phyloP scores from a whole-genome alignment of 2,113 vertebrate genomes.

The Catharus fuscescens region DNA sequence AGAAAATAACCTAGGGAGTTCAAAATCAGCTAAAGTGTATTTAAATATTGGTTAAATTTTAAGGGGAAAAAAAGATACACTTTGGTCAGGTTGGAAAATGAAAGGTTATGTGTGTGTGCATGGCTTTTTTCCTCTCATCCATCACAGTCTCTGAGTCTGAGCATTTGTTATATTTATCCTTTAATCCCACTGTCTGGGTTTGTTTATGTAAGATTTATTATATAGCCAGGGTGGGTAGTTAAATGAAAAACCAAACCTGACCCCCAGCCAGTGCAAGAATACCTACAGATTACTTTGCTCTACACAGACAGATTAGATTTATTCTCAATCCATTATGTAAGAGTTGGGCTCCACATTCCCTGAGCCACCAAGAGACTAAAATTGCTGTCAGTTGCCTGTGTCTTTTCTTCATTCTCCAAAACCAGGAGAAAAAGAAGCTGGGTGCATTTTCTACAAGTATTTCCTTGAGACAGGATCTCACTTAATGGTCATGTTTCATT shows the following conservation, averaged over 20 bases:
- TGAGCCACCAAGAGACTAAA: background rate
- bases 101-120: background rate
- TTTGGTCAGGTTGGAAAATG: background rate
- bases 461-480: background rate
- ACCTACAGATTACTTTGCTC: background rate
- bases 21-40: background rate
- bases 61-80: fast-evolving
- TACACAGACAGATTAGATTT: background rate
- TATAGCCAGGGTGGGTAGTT: background rate
- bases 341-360: background rate
- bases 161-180: constrained; percentile 58
- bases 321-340: background rate
- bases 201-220: constrained; percentile 54
- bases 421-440: background rate
- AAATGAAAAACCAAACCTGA: constrained; percentile 43
- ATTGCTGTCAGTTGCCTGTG: background rate
- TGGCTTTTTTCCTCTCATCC: background rate
- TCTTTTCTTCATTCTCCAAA: background rate
- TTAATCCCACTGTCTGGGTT: constrained; percentile 55
- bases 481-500: background rate
- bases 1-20: background rate
- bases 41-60: background rate
- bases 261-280: background rate
- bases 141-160: background rate
- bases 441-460: background rate